A percentile compares a stretch with the other conserved stretches of the same genome.
These are phyloP conservation scores for Barypeithes pellucidus DNA, from an alignment of 2,888 invertebrate species.

Conservation along the genomic window DNA sequence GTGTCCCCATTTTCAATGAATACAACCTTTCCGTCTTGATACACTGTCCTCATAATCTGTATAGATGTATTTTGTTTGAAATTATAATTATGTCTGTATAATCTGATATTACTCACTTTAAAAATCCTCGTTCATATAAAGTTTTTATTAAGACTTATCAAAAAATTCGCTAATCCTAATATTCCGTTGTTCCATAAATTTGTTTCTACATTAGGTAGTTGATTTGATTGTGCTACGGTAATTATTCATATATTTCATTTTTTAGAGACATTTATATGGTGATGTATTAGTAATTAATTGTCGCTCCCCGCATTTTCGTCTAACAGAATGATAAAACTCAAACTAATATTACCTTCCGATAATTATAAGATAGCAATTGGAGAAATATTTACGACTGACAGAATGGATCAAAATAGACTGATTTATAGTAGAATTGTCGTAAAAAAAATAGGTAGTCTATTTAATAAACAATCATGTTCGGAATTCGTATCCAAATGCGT, in stretches of 20 bases:
- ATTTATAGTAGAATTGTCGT: slow-evolving; percentile 39
- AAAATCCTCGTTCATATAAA: not conserved
- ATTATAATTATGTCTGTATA: no score
- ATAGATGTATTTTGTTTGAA: no score
- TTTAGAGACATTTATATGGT: slow-evolving; percentile 45
- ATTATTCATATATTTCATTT: slow-evolving; percentile 45
- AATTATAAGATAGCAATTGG: slow-evolving; percentile 48
- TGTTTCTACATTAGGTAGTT: slow-evolving; percentile 13
- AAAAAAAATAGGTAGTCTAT: slow-evolving; percentile 13
- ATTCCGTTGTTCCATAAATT: slow-evolving; percentile 11
- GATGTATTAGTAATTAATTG: slow-evolving; percentile 47
- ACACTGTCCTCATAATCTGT: no score
- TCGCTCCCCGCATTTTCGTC: slow-evolving; percentile 18
- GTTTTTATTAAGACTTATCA: not conserved
- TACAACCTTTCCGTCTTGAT: no score
- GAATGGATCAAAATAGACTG: slow-evolving; percentile 41
- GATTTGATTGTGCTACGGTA: slow-evolving; percentile 35
- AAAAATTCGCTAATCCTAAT: slow-evolving; percentile 7
- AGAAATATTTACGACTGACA: slow-evolving; percentile 41
- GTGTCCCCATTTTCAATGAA: no score
- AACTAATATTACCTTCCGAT: slow-evolving; percentile 49
- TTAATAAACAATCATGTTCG: slow-evolving; percentile 4
- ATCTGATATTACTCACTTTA: not conserved
- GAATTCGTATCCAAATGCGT: not conserved
- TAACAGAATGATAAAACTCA: slow-evolving; percentile 43